These are phyloP conservation scores for Pseudochirops corinnae DNA, from an alignment of 2,797 vertebrate species.

Conservation along the genomic window DNA sequence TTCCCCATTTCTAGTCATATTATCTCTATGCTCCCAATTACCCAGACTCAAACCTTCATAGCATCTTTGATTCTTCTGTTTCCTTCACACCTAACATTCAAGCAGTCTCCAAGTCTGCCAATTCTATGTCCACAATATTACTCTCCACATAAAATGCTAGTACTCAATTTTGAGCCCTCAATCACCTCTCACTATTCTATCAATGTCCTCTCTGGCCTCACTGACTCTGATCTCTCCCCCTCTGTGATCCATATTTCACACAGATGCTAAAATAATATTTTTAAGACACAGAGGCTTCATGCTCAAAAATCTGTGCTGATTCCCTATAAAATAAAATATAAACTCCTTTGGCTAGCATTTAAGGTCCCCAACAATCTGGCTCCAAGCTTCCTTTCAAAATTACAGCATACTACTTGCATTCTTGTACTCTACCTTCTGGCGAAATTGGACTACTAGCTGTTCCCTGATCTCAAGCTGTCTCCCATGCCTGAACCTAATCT, in stretches of 20 bases:
- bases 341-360: background rate
- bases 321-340: background rate
- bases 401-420: background rate
- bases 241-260: background rate
- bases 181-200: background rate
- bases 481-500: background rate
- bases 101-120: background rate
- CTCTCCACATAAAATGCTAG: background rate
- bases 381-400: background rate
- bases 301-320: background rate
- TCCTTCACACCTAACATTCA: background rate
- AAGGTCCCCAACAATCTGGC: background rate
- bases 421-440: background rate
- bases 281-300: background rate
- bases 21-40: background rate
- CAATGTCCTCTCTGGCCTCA: background rate
- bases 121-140: background rate
- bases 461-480: no score
- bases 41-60: background rate
- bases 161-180: background rate
- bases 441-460: background rate
- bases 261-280: background rate
- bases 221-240: background rate
- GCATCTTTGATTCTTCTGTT: background rate
- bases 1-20: no score